Percentiles rank a stretch among this genome's conserved stretches.
These are phyloP conservation scores for Sternotherus odoratus DNA, from an alignment of 2,797 vertebrate species.

Conservation along the genomic window DNA sequence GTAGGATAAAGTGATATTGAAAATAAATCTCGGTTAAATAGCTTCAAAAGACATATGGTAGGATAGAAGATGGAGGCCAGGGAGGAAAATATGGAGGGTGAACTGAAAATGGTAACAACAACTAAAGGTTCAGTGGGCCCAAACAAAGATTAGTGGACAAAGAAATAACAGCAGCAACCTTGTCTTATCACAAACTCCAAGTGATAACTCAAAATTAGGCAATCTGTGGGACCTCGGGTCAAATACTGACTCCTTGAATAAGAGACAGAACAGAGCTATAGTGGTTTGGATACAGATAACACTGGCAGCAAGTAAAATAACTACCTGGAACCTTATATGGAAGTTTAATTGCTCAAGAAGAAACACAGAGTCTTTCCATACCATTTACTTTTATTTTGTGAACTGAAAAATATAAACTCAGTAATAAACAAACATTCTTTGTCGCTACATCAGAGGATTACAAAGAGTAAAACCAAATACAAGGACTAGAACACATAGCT, in stretches of 20 bases:
- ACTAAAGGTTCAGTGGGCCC: background rate
- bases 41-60: background rate
- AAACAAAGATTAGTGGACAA: background rate
- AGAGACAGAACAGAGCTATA: background rate
- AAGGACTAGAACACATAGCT: conserved; percentile 16
- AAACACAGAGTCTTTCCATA: background rate
- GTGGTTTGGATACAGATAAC: background rate
- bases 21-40: background rate
- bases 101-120: background rate
- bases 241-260: background rate
- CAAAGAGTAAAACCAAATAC: background rate
- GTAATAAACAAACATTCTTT: background rate
- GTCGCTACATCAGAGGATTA: background rate
- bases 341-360: background rate
- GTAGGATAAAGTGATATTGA: background rate
- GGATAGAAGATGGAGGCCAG: background rate
- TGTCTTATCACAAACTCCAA: no score
- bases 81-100: background rate
- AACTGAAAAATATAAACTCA: background rate
- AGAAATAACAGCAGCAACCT: background rate
- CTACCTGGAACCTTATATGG: background rate
- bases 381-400: background rate
- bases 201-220: no score
- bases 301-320: background rate
- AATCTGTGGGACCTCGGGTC: background rate